Evolutionary conservation across 1,140 invertebrate species (phyloP).

Genomic region (Chrysomallon squamiferum): DNA sequence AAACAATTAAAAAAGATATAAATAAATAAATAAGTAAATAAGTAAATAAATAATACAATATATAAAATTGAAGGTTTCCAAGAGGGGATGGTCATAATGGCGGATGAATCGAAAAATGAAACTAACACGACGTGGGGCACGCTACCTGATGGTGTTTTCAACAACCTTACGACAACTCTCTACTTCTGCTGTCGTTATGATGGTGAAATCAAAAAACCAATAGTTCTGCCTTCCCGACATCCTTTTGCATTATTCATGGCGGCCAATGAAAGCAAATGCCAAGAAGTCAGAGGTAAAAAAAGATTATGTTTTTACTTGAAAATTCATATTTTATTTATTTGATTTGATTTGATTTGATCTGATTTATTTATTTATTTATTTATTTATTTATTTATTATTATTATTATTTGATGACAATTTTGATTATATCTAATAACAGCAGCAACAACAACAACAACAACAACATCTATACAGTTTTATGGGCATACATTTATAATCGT

Average conservation of each 20-base stretch:
- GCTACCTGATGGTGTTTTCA: conserved; percentile 23
- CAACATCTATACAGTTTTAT: no score
- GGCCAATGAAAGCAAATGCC: conserved; percentile 16
- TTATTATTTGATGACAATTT: no score
- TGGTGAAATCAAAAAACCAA: conserved; percentile 12
- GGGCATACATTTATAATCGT: no score
- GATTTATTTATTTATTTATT: no score
- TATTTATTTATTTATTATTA: no score
- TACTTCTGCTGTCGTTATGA: conserved; percentile 30
- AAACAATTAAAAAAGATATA: no score
- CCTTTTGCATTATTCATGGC: conserved; percentile 28
- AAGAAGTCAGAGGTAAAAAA: conserved; percentile 28
- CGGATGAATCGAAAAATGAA: conserved; percentile 5
- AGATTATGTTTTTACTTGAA: background rate
- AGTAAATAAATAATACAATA: no score
- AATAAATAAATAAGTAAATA: no score
- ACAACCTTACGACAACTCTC: conserved; percentile 7
- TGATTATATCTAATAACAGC: no score
- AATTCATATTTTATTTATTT: background rate
- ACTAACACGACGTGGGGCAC: conserved; percentile 7
- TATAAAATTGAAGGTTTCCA: conserved; percentile 15
- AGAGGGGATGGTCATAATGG: conserved; percentile 16
- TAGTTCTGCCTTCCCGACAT: conserved; percentile 21
- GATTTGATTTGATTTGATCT: no score
- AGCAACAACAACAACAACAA: no score